Base-by-base conservation (phyloP, 2,113 vertebrate genomes). In the Hypomesus transpacificus region DNA sequence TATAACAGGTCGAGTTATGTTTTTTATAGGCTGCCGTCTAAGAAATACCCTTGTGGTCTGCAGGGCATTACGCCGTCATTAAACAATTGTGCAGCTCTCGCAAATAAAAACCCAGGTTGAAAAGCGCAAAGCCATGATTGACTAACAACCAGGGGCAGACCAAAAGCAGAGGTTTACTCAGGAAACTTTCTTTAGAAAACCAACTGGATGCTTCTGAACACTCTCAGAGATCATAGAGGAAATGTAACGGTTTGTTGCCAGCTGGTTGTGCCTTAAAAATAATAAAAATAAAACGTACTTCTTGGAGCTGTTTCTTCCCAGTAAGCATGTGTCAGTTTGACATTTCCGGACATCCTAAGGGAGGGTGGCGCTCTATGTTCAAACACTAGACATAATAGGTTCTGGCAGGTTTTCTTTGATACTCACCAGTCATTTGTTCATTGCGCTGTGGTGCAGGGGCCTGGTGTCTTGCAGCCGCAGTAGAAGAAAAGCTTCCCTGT, bases 321-420 rank as follows among this genome's bases (percentile, higher is more conserved):
- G 61, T 63, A 63, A 63, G n/a, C 57, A 13, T 59, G 57, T 59
- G 57, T 21, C 11, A n/a, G 21, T n/a, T 59, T 59, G 57, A 22
- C 61, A 63, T 63, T 63, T 63, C 17, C n/a, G 61, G 26, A 16
- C 28, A 18, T 24, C 57, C 57, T 20, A 21, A 59, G 57, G 57
- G 57, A 63, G 28, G 16, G 62, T 39, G 24, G 31, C 20, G 17
- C 63, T 50, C 39, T 0, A 50, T 50, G 31, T 3, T n/a, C n/a
- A 9, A 3, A 22, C 21, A 20, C 31, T 21, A 56, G 16, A 56
- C 16, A 21, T 65, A 50, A 46, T 50, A 9, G 31, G n/a, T 20
- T n/a, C 31, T 65, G 63, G 63, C 63, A 65, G 63, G 34, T 46
- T 14, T 14, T 50, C 3, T 65, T 5, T 50, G 24, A 50, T 39